These are phyloP conservation scores for Phalloptychus januarius DNA, from an alignment of 2,797 vertebrate genomes.

Conservation along the genomic window DNA sequence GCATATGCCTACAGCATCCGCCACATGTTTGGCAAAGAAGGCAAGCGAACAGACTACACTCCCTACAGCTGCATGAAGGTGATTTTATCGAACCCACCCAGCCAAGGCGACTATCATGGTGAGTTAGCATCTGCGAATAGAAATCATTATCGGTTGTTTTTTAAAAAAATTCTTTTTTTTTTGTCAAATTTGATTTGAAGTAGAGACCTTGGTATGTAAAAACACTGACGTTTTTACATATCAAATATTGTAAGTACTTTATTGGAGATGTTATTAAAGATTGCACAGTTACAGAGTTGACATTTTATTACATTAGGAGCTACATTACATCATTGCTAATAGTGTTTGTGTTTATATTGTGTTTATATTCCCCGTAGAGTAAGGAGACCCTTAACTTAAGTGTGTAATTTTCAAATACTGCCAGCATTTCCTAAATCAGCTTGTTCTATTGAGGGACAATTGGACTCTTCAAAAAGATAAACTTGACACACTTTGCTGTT, in stretches of 20 bases:
- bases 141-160: conserved; percentile 34
- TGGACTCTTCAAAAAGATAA: background rate
- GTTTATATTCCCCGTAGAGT: background rate
- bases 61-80: conserved; percentile 99
- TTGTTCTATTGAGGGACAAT: background rate
- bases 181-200: background rate
- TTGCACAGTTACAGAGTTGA: background rate
- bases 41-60: conserved; percentile 95
- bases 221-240: background rate
- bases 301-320: background rate
- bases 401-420: background rate
- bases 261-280: background rate
- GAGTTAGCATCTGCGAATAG: conserved; percentile 71
- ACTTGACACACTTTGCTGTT: background rate
- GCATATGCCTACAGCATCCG: conserved; percentile 95
- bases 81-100: conserved; percentile 94
- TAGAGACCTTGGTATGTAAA: background rate
- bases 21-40: conserved; percentile 97
- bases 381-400: background rate
- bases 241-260: background rate
- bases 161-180: conserved; percentile 9
- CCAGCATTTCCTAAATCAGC: background rate
- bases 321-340: background rate
- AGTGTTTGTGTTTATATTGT: too few relatives aligned
- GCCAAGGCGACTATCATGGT: conserved; percentile 98